Conservation (phyloP, 2,888 invertebrate genomes). For the Girardia tigrina region DNA sequence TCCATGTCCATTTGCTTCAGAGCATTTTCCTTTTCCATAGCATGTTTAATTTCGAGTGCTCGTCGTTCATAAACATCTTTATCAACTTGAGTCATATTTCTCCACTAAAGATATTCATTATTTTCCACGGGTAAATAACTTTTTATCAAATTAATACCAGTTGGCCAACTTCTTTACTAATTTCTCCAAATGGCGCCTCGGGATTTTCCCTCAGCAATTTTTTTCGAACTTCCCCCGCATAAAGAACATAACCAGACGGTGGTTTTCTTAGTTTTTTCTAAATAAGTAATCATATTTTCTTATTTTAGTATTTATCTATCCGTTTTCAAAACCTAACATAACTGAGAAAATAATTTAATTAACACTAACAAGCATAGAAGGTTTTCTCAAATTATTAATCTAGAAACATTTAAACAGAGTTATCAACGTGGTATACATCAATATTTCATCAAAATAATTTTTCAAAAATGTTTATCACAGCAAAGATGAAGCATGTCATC, state of each 20-base stretch:
- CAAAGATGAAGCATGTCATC: too few relatives aligned
- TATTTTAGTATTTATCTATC: too few relatives aligned
- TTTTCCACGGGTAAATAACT: constrained; percentile 37
- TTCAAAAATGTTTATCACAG: too few relatives aligned
- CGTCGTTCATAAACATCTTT: constrained; percentile 87
- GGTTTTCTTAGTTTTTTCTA: constrained; percentile 41
- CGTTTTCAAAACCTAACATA: too few relatives aligned
- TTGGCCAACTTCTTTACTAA: constrained; percentile 61
- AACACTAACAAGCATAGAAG: too few relatives aligned
- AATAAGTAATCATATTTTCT: too few relatives aligned
- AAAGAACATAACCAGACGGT: constrained; percentile 81
- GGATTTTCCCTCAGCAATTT: constrained; percentile 82
- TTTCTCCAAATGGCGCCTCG: constrained; percentile 77
- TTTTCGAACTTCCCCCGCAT: constrained; percentile 86
- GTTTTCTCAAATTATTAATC: too few relatives aligned
- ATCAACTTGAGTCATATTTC: constrained; percentile 69
- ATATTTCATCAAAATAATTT: too few relatives aligned
- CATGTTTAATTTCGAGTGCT: constrained; percentile 63
- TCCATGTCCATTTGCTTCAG: constrained; percentile 45
- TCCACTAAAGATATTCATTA: constrained; percentile 74
- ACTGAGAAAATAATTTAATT: too few relatives aligned
- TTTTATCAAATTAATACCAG: too few relatives aligned
- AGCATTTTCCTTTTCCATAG: constrained; percentile 60
- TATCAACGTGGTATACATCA: too few relatives aligned
- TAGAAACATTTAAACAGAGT: too few relatives aligned